Evolutionary conservation across 1,140 invertebrate genomes (phyloP), one percentile per base, ranked within the genome.

Genomic region (Orussus abietinus): DNA sequence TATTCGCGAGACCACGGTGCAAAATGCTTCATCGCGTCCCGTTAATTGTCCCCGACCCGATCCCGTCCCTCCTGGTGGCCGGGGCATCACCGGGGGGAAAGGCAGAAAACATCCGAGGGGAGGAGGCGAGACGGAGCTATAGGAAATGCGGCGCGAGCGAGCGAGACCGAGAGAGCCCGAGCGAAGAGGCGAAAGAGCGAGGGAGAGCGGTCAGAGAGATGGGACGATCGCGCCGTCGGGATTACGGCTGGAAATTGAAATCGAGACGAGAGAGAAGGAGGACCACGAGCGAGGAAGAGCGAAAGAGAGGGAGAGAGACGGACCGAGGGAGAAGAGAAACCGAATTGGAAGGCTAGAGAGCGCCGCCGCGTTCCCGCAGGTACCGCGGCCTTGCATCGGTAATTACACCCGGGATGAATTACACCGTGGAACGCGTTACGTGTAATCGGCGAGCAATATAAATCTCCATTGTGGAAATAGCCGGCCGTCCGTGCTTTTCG

Each of bases 261-360:
- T 55, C 48, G 48, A 55, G 55, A 55, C 55, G 53, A 55, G 54
- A 47, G 52, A 47, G 51, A 51, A 51, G 45, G 45, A 36, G 54
- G 53, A 55, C 55, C 55, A 45, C 28, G 52, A 11, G 13, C 10
- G 9, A 28, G 10, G 10, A 4, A 31, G 13, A 14, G 11, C 26
- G 21, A 19, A 26, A 18, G 13, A 10, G 13, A 33, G 22, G 11
- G 17, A 5, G 34, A 11, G 28, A 40, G 36, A 14, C 51, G 34
- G 36, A 6, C 38, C 26, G 44, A 43, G 28, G 29, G 37, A 30
- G 40, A 31, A 38, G 35, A 54, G 48, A 36, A 36, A 39, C 43
- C 20, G 17, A 33, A 33, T 33, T 13, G 31, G 14, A 53, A 53
- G 39, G 17, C 21, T 33, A 30, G 48, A 12, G 47, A 56, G 51